Percentiles rank a stretch among this genome's conserved stretches.
Conservation (phyloP, 1,140 invertebrate species). For the Charaxes varanes region DNA sequence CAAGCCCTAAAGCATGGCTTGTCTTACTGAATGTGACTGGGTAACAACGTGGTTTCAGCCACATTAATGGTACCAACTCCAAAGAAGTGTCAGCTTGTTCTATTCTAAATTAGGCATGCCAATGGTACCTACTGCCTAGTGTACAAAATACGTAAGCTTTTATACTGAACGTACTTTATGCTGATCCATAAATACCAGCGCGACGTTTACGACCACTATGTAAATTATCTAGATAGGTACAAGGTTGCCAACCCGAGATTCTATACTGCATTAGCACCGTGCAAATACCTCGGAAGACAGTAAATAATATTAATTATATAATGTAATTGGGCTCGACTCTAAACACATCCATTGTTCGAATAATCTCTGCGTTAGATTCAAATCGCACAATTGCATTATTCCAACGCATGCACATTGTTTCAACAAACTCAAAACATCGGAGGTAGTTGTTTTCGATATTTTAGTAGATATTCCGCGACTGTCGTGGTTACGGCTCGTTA, state of each 20-base stretch:
- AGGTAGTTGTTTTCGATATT: slow-evolving; percentile 1
- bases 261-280: slow-evolving; percentile 3
- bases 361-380: slow-evolving; percentile 1
- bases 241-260: slow-evolving; percentile 10
- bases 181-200: slow-evolving; percentile 3
- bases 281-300: slow-evolving; percentile 1
- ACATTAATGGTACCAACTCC: slow-evolving; percentile 1
- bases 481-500: background rate
- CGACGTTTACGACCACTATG: slow-evolving; percentile 15
- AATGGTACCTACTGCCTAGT: no score
- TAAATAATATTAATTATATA: background rate
- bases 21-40: no score
- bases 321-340: slow-evolving; percentile 3
- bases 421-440: slow-evolving; percentile 4
- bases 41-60: no score
- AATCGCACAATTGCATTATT: slow-evolving; percentile 4
- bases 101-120: slow-evolving; percentile 2
- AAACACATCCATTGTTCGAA: slow-evolving; percentile 10
- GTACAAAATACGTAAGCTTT: slow-evolving; percentile 4
- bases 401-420: slow-evolving; percentile 5
- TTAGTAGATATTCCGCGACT: background rate
- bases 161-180: slow-evolving; percentile 1
- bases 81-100: no score
- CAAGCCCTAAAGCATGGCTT: no score
- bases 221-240: slow-evolving; percentile 10